These are phyloP conservation scores for Aegypius monachus DNA, from an alignment of 2,113 vertebrate species.

Conservation along the genomic window DNA sequence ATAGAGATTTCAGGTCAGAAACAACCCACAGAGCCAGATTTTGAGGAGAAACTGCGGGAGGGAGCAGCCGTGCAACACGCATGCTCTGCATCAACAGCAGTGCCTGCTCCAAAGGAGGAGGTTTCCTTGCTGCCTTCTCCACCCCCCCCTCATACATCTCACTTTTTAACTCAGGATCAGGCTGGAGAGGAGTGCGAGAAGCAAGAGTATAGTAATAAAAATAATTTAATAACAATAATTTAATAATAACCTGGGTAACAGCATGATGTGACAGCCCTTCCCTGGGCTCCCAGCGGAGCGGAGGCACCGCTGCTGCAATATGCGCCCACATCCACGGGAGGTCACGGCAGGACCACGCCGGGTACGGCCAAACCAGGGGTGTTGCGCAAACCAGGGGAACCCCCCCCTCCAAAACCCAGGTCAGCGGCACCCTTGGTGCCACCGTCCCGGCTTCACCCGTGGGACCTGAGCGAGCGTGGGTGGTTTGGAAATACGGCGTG, in stretches of 20 bases:
- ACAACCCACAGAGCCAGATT: not conserved
- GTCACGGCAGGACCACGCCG: not conserved
- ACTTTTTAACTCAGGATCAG: not conserved
- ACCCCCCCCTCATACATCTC: no score
- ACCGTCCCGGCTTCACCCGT: rapidly evolving
- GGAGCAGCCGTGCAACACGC: not conserved
- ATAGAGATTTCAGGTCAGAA: not conserved
- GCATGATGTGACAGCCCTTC: not conserved
- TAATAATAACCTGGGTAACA: not conserved
- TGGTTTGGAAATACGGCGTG: not conserved
- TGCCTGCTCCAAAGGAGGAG: not conserved
- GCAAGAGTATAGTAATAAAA: not conserved
- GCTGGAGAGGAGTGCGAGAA: not conserved
- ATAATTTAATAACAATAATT: not conserved
- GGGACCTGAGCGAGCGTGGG: rapidly evolving
- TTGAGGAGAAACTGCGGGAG: not conserved
- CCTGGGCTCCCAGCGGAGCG: not conserved
- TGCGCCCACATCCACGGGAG: not conserved
- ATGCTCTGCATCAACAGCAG: not conserved
- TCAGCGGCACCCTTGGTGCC: rapidly evolving
- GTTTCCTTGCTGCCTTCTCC: not conserved
- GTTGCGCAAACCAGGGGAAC: no score
- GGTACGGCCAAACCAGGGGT: not conserved
- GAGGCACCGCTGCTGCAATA: not conserved
- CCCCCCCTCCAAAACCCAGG: not conserved